Conservation (phyloP, 2,113 vertebrate species). For the Gila orcuttii region DNA sequence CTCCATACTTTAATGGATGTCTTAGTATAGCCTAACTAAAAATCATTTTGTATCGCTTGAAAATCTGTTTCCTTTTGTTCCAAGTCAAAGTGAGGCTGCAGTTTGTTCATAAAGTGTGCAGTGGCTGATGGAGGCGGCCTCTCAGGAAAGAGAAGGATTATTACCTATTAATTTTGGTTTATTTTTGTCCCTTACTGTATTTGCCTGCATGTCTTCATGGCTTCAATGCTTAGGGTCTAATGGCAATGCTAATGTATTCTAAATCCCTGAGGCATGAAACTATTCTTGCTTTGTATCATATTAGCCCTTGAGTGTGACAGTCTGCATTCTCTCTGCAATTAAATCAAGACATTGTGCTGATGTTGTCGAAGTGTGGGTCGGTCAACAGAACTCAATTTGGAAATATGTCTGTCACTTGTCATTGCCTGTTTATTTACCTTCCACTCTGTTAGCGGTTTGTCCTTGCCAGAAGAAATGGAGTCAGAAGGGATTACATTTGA, state of each 20-base stretch:
- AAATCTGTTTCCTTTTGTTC: not conserved
- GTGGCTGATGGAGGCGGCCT: not conserved
- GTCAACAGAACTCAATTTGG: not conserved
- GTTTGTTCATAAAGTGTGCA: slow-evolving; percentile 9
- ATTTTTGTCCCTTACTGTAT: slow-evolving; percentile 46
- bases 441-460: not conserved
- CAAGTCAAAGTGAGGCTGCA: not conserved
- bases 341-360: slow-evolving; percentile 32
- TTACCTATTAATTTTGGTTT: slow-evolving; percentile 38
- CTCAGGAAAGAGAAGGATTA: slow-evolving; percentile 21
- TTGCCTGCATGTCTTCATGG: slow-evolving; percentile 41
- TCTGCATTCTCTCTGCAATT: slow-evolving; percentile 48
- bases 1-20: not conserved
- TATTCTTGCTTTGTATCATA: slow-evolving; percentile 42
- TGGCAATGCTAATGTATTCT: slow-evolving; percentile 47
- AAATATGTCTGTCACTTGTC: not conserved
- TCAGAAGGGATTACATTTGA: not conserved
- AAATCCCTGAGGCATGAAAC: slow-evolving; percentile 52
- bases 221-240: slow-evolving; percentile 29
- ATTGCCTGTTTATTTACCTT: slow-evolving; percentile 14
- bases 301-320: slow-evolving; percentile 41
- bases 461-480: slow-evolving; percentile 27
- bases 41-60: not conserved
- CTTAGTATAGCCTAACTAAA: not conserved
- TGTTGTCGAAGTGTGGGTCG: slow-evolving; percentile 31